A percentile compares a stretch with the other conserved stretches of the same genome.
These are phyloP conservation scores for Hypocryptadius cinnamomeus DNA, from an alignment of 2,113 vertebrate species.

Conservation along the genomic window DNA sequence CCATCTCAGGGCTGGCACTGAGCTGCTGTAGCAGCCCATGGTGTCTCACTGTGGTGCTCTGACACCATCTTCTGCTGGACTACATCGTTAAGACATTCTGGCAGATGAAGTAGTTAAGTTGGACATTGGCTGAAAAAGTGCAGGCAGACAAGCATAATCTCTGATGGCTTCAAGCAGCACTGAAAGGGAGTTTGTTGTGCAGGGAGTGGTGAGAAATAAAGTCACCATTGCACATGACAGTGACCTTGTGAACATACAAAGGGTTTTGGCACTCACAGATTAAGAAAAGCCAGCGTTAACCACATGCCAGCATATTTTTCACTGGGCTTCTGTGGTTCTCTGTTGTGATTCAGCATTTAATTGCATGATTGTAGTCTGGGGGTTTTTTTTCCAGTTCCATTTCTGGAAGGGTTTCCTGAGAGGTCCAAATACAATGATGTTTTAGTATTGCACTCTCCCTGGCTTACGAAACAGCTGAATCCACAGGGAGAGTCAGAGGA, in stretches of 20 bases:
- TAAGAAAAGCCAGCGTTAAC: not conserved
- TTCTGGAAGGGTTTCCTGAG: slow-evolving; percentile 4
- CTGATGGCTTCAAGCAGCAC: not conserved
- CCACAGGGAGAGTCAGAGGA: not conserved
- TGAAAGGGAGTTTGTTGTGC: not conserved
- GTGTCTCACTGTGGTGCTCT: not conserved
- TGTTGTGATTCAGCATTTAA: slow-evolving; percentile 25
- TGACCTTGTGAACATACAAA: not conserved
- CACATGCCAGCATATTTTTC: not conserved
- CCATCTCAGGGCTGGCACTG: not conserved
- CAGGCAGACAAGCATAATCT: not conserved
- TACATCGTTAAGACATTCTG: rapidly evolving
- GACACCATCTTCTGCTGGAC: not conserved
- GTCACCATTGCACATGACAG: not conserved
- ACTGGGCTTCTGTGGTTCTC: not conserved
- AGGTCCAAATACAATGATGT: not conserved
- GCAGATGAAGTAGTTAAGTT: not conserved
- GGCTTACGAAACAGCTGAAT: not conserved
- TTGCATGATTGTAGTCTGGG: not conserved
- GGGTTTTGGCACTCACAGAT: not conserved
- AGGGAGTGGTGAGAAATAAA: not conserved
- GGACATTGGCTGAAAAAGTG: not conserved
- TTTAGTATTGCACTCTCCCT: not conserved
- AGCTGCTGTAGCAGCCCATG: not conserved
- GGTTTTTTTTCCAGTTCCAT: not conserved